Evolutionary conservation across 2,113 vertebrate species (phyloP), one percentile per base, ranked within the genome.

Genomic region (Phylloscopus trochiloides): DNA sequence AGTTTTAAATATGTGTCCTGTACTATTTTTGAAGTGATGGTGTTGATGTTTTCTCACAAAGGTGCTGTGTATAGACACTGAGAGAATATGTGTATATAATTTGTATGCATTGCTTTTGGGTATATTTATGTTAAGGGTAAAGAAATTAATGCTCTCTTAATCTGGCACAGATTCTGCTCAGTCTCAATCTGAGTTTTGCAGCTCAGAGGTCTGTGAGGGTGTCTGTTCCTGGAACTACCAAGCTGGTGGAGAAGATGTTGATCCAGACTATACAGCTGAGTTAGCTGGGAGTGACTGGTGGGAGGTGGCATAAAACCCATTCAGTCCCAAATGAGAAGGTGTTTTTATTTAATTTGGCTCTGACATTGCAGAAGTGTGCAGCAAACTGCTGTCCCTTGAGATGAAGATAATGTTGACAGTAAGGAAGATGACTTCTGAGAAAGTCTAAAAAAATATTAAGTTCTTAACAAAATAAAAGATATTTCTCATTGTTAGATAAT

Each of bases 101-200:
- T 92, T 96, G 95, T 86, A 92, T 86, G 77, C 45, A 43, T 82
- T 93, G 66, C 58, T 97, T 97, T 97, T 93, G 95, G 91, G 48
- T 72, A 88, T 90, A 48, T 96, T 97, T 95, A 86, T 96, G 73
- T 91, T 96, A 96, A 95, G 90, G 90, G 73, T 48, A 95, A 97
- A 94, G 92, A 96, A 96, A 94, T 88, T 85, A 96, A 95, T 96
- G 66, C 50, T 79, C 20, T 86, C 83, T 88, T 93, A 85, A 91
- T 96, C 57, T 17, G 5, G 57, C 67, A 43, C 0, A 13, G 48
- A 5, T 52, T 22, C 24, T 77, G 22, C 47, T 52, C 47, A 28
- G 1, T 59, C 42, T 47, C 55, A 47, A 1, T 29, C 24, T 52
- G 48, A 78, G 48, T 22, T 78, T 17, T 43, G 48, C 31, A 52